Conservation (phyloP, 2,888 invertebrate genomes). For the Acheta domesticus region DNA sequence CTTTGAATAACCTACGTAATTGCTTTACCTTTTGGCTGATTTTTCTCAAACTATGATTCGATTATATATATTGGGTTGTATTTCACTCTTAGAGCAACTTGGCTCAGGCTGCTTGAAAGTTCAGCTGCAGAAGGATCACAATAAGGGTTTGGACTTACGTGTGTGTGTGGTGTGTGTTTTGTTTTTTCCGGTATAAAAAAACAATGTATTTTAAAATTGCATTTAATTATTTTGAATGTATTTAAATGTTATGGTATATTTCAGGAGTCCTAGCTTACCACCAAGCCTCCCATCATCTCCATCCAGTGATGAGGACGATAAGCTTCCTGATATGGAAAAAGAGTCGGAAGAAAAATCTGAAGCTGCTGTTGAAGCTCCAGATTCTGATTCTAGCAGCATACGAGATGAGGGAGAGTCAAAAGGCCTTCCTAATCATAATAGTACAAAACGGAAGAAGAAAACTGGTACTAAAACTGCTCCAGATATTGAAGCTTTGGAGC, state of each 20-base stretch:
- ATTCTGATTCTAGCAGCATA: slow-evolving; percentile 24
- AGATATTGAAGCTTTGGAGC: slow-evolving; percentile 63
- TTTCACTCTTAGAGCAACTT: too few relatives aligned
- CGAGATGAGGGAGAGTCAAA: slow-evolving; percentile 37
- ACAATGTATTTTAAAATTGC: too few relatives aligned
- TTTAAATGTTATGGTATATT: neutral
- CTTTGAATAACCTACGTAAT: too few relatives aligned
- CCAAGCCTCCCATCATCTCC: slow-evolving; percentile 18
- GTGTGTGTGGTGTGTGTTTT: too few relatives aligned
- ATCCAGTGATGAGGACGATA: neutral
- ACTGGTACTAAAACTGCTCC: slow-evolving; percentile 56
- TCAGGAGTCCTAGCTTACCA: neutral
- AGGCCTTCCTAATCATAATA: slow-evolving; percentile 24
- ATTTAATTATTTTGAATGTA: too few relatives aligned
- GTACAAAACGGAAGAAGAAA: slow-evolving; percentile 45
- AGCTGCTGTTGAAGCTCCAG: neutral
- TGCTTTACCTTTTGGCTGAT: too few relatives aligned
- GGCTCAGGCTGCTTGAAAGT: too few relatives aligned
- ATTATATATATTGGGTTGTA: too few relatives aligned
- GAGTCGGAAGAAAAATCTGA: slow-evolving; percentile 27
- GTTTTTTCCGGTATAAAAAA: too few relatives aligned
- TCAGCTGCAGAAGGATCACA: too few relatives aligned
- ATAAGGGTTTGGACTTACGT: too few relatives aligned
- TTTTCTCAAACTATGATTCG: too few relatives aligned
- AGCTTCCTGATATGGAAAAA: slow-evolving; percentile 38